These are phyloP conservation scores for Typhlichthys eigenmanni DNA, from an alignment of 2,797 vertebrate species.

Conservation along the genomic window DNA sequence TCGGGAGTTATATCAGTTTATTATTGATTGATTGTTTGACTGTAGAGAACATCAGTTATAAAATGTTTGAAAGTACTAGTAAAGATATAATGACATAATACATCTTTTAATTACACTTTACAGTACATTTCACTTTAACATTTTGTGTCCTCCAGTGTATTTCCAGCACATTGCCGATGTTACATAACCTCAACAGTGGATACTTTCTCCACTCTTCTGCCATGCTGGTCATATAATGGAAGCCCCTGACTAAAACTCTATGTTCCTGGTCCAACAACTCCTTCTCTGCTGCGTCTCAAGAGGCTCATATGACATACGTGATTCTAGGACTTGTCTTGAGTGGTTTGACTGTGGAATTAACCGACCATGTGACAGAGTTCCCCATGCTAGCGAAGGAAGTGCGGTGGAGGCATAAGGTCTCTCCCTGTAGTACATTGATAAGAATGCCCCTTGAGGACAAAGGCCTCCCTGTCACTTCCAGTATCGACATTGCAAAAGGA, in stretches of 20 bases:
- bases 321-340: constrained; percentile 39
- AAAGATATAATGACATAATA: too few relatives aligned
- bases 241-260: neutral
- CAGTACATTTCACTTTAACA: too few relatives aligned
- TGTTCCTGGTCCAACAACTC: constrained; percentile 2
- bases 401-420: constrained; percentile 20
- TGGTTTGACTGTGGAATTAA: constrained; percentile 56
- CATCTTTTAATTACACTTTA: too few relatives aligned
- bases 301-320: constrained; percentile 50
- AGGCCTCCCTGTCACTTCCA: constrained; percentile 38
- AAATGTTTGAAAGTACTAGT: too few relatives aligned
- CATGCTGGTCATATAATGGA: too few relatives aligned
- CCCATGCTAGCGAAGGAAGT: constrained; percentile 41
- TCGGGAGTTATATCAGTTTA: too few relatives aligned
- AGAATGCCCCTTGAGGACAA: constrained; percentile 43
- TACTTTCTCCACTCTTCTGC: too few relatives aligned
- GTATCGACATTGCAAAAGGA: constrained; percentile 19
- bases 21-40: too few relatives aligned
- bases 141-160: too few relatives aligned
- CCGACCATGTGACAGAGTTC: constrained; percentile 64
- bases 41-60: too few relatives aligned
- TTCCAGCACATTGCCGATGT: too few relatives aligned
- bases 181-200: too few relatives aligned
- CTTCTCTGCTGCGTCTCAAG: constrained; percentile 7
- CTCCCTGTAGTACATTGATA: constrained; percentile 31